Conservation (phyloP, 2,797 vertebrate genomes). For the Pangasius mekongensis region DNA sequence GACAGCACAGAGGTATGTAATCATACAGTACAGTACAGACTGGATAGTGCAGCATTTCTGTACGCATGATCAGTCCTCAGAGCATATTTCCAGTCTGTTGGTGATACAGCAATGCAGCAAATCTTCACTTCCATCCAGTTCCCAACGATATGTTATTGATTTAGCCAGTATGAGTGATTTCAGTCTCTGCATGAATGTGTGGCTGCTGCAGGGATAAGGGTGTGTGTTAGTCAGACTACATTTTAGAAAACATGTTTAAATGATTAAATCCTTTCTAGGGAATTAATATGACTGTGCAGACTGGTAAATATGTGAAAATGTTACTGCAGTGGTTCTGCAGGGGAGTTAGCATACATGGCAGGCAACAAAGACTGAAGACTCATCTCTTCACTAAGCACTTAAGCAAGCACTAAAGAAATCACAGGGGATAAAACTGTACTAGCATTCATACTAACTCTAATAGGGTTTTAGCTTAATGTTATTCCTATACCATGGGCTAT, state of each 20-base stretch:
- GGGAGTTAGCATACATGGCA: neutral
- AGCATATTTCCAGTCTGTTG: slow-evolving; percentile 60
- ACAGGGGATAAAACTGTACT: neutral
- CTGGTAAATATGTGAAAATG: neutral
- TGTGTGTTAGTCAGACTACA: neutral
- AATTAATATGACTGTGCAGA: neutral
- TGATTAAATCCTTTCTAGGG: slow-evolving; percentile 6
- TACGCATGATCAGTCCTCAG: slow-evolving; percentile 64
- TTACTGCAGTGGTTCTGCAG: neutral
- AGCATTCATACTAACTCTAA: neutral
- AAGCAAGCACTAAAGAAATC: neutral
- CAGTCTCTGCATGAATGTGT: slow-evolving; percentile 9
- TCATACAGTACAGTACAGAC: slow-evolving; percentile 27
- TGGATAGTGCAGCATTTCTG: neutral
- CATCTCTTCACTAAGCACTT: neutral
- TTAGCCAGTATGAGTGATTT: slow-evolving; percentile 41
- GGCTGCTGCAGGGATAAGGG: neutral
- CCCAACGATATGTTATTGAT: slow-evolving; percentile 41
- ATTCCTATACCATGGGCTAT: neutral
- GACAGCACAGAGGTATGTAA: slow-evolving; percentile 26
- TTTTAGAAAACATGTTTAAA: neutral
- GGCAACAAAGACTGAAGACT: neutral
- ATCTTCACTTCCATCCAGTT: slow-evolving; percentile 53
- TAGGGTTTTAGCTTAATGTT: neutral
- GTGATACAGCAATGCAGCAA: slow-evolving; percentile 51